Evolutionary conservation across 2,888 invertebrate species (phyloP), one percentile per base, ranked within the genome.

Genomic region (Helleia helle): DNA sequence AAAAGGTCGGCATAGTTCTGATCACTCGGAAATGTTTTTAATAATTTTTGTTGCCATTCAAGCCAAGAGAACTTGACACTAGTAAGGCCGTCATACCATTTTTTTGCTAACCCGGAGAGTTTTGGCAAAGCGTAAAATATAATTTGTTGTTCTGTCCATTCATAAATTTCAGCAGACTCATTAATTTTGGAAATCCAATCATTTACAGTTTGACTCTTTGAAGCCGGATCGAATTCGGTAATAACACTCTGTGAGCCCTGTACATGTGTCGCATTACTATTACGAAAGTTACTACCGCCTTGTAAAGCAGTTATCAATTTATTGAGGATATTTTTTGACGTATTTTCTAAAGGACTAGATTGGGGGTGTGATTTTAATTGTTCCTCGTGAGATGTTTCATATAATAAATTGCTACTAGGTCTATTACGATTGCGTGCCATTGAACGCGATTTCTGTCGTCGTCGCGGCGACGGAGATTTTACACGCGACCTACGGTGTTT

Each of bases 41-140:
- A 2, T 1, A 59, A 9, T 15, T 55, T 58, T 2, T 30, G 28
- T 36, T 56, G 55, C 57, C n/a, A n/a, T n/a, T n/a, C n/a, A 0
- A 9, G 2, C 56, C 60, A 59, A 0, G 41, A 41, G 24, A 46
- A 56, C 1, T 54, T 7, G 2, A 55, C 47, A 0, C 51, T 29
- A 4, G 43, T 25, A 6, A 56, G 26, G 3, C 53, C 47, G 27
- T 56, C 49, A 18, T 51, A 56, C 59, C 57, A 58, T 1, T 25
- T 44, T 26, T 54, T 47, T 9, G 55, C 55, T 8, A 54, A 14
- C 4, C 56, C 58, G 11, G 25, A 38, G 25, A 51, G 38, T 41
- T 51, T 51, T 13, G 47, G 44, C 6, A 50, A 34, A 1, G 50
- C 48, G 34, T 36, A 45, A 36, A 50, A 43, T n/a, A 45, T 39